Conservation (phyloP, 2,888 invertebrate species). For the Drosophila mettleri region DNA sequence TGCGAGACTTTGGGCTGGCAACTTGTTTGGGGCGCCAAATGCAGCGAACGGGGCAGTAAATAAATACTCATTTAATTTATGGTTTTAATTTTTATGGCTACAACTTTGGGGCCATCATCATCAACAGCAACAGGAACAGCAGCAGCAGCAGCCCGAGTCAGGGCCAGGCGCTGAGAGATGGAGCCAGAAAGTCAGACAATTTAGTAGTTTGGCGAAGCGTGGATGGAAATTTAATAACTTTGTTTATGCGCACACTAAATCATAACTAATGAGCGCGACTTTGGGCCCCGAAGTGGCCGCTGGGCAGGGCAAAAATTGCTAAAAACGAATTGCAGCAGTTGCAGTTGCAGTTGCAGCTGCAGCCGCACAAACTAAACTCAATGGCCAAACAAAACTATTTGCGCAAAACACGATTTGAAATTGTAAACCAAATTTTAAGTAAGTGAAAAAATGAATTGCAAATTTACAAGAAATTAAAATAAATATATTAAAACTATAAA, state of each 20-base stretch:
- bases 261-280: conserved; percentile 77
- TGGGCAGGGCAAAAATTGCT: conserved; percentile 14
- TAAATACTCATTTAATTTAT: conserved; percentile 81
- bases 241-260: conserved; percentile 80
- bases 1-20: conserved; percentile 40
- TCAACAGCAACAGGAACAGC: conserved; percentile 22
- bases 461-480: no score
- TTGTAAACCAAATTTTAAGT: background rate
- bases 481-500: no score
- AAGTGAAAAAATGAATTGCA: background rate
- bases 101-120: conserved; percentile 71
- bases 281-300: conserved; percentile 24
- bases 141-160: conserved; percentile 4
- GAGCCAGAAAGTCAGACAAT: conserved; percentile 64
- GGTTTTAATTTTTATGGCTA: conserved; percentile 81
- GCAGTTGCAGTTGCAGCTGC: conserved; percentile 52
- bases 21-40: conserved; percentile 47
- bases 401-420: conserved; percentile 8
- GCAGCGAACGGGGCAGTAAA: conserved; percentile 70
- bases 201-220: conserved; percentile 79
- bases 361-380: conserved; percentile 40
- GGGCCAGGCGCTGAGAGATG: conserved; percentile 9
- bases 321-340: conserved; percentile 37
- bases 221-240: conserved; percentile 80
- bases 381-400: conserved; percentile 67